These are phyloP conservation scores for Myocastor coypus DNA, from an alignment of 2,113 vertebrate genomes.

Conservation along the genomic window DNA sequence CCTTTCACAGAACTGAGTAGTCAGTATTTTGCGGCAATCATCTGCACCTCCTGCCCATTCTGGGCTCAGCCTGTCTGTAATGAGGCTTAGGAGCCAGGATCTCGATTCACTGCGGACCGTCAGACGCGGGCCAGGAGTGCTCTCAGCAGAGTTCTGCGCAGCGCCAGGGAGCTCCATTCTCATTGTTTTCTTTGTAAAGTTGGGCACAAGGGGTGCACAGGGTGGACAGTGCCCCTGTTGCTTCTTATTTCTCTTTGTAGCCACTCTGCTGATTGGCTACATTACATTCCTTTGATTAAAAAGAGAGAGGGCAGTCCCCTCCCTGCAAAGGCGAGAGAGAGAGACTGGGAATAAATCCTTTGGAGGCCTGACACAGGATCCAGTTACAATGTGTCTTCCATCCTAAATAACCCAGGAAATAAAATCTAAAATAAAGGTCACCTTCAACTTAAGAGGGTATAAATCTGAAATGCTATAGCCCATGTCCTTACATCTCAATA, in stretches of 20 bases:
- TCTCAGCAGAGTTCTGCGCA: fast-evolving
- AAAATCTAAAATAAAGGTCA: slow-evolving; percentile 8
- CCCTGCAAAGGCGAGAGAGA: neutral
- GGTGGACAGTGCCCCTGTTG: neutral
- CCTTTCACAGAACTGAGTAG: slow-evolving; percentile 58
- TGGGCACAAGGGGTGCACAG: neutral
- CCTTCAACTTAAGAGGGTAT: neutral
- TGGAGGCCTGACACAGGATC: neutral
- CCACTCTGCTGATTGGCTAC: slow-evolving; percentile 19
- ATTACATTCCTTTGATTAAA: slow-evolving; percentile 54
- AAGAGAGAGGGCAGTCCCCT: neutral
- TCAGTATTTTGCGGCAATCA: slow-evolving; percentile 48
- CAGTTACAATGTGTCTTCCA: neutral
- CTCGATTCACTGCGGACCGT: neutral
- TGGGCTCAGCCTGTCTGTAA: slow-evolving; percentile 38
- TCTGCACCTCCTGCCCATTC: slow-evolving; percentile 33
- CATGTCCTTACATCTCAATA: neutral
- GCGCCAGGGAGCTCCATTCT: neutral
- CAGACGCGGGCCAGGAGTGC: neutral
- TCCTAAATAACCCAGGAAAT: neutral
- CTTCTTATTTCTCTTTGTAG: slow-evolving; percentile 11
- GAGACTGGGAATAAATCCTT: neutral
- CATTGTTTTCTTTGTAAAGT: neutral
- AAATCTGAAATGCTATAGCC: neutral
- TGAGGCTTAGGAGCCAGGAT: slow-evolving; percentile 32